Evolutionary conservation across 2,113 vertebrate species (phyloP), one percentile per base, ranked within the genome.

Genomic region (Diglossa brunneiventris): DNA sequence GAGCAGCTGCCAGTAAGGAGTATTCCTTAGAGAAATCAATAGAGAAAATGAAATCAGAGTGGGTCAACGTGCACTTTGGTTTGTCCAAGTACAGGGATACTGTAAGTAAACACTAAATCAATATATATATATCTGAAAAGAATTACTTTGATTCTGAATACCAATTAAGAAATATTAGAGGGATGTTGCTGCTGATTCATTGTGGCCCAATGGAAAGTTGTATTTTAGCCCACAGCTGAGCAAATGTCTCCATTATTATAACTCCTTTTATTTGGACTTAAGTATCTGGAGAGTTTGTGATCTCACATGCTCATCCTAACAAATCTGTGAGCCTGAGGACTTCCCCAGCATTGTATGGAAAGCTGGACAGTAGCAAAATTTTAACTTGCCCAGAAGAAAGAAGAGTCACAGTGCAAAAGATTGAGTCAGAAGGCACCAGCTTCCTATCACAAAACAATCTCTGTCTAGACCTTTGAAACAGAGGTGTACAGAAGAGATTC

Each of bases 31-130:
- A 98, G 96, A 99, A 99, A 92, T 97, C 98, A 67, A 63, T 99
- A 97, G 98, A 98, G 55, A 99, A 99, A 94, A 99, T 99, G 99
- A 98, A 98, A 95, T 92, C 4, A 0, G 99, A 99, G 73, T 99
- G 99, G 99, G 75, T 55, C 5, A 98, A 98, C 3, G 88, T 98
- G n/a, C 66, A 27, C 4, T 98, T 99, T 58, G 89, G 7, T 74
- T 98, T 99, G 41, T 55, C 95, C 4, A 96, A 96, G 15, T 99
- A 99, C 97, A 98, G 98, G 93, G 99, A 99, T 77, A 98, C 98
- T 42, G 99, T 99, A 96, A 97, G 98, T 98, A 94, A 76, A 78
- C 53, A 66, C n/a, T 8, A 69, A 41, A 53, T 70, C 39, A 13
- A 15, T 56, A 31, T 10, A 37, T 9, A 39, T 37, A 28, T 42